Base-by-base conservation (phyloP, 2,113 vertebrate genomes). In the Dinomys branickii region DNA sequence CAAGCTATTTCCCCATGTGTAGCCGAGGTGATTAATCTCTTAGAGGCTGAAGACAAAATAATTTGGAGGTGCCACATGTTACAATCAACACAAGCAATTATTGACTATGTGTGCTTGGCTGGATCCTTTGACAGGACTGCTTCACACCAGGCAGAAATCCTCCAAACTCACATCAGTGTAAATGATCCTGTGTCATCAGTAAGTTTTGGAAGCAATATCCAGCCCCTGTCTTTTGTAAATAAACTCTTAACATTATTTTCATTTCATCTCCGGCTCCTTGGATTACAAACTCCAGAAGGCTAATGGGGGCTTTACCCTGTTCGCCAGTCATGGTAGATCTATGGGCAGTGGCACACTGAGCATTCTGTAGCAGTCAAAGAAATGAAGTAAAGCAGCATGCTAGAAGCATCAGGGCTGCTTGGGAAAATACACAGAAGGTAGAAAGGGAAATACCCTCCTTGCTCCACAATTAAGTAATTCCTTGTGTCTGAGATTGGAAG, bases 11-110 rank as follows among this genome's bases (percentile, higher is more conserved):
- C 28, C 50, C 73, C 59, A 11, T 81, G 35, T 85, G 54, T 67
- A 88, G 77, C 41, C n/a, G 47, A 85, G 67, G 54, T 67, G 28
- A 94, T 73, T 94, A 71, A 91, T 90, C 90, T 92, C 93, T 88
- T 87, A 50, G 59, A 88, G 41, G n/a, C 67, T n/a, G n/a, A 95
- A 35, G 41, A 94, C 73, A 96, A 75, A 93, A 59, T 83, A 58
- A 93, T 91, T 89, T 95, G 78, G 95, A 92, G 30, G 10, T 78
- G 13, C 30, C 69, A 81, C 71, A 41, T 19, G 59, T 77, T 65
- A 90, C 77, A 52, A 84, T 85, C 52, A 89, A 93, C 65, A 50
- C 38, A 92, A 92, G 26, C 50, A 63, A 90, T 85, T 90, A 92
- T 50, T 94, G 61, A 87, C 52, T 56, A 9, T 75, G 84, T 54